These are phyloP conservation scores for Lophius piscatorius DNA, from an alignment of 2,113 vertebrate genomes.

Conservation along the genomic window DNA sequence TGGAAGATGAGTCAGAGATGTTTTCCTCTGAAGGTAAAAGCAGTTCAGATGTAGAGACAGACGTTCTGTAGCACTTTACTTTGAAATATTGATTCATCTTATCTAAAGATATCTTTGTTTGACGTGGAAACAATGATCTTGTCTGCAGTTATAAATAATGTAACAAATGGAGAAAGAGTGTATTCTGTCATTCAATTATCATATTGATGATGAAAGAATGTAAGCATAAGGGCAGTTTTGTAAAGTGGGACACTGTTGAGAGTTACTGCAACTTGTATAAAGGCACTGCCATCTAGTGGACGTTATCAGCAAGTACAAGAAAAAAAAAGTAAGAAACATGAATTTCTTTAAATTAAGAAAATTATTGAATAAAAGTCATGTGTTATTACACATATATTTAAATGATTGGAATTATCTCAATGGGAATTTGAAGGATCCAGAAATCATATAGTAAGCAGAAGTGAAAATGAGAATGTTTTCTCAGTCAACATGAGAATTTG, in stretches of 20 bases:
- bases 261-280: background rate
- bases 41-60: constrained; percentile 18
- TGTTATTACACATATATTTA: too few relatives aligned
- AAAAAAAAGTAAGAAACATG: background rate
- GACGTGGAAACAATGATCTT: background rate
- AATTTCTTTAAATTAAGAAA: too few relatives aligned
- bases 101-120: background rate
- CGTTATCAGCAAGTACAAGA: constrained; percentile 4
- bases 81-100: constrained; percentile 1
- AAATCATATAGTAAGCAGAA: too few relatives aligned
- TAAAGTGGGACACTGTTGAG: background rate
- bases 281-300: constrained; percentile 62
- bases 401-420: too few relatives aligned
- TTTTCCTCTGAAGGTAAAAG: constrained; percentile 19
- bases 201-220: too few relatives aligned
- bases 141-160: background rate
- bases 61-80: background rate
- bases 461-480: too few relatives aligned
- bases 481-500: too few relatives aligned
- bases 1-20: constrained; percentile 20
- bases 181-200: too few relatives aligned
- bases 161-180: too few relatives aligned
- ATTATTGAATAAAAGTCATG: too few relatives aligned
- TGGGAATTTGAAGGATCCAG: too few relatives aligned
- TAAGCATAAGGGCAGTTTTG: too few relatives aligned